Conservation (phyloP, 1,140 invertebrate genomes). For the Stenopsyche tienmushanensis region DNA sequence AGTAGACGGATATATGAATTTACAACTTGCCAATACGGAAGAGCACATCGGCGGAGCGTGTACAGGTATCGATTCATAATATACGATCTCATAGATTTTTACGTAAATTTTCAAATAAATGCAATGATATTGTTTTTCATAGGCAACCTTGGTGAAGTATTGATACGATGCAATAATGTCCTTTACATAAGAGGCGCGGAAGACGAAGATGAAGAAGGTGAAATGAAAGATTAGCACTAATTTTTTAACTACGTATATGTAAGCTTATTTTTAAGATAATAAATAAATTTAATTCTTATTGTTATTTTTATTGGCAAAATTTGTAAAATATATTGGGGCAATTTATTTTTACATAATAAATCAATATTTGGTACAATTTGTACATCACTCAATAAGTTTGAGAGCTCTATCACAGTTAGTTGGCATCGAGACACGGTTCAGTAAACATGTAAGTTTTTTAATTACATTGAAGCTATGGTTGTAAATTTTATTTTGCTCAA, state of each 20-base stretch:
- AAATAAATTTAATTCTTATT: no score
- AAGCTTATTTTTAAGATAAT: no score
- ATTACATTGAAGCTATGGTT: no score
- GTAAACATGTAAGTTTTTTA: no score
- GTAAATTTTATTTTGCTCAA: no score
- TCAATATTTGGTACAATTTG: no score
- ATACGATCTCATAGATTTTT: neutral
- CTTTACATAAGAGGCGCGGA: constrained; percentile 94
- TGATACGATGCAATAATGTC: constrained; percentile 98
- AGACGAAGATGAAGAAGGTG: constrained; percentile 96
- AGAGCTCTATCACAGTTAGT: no score
- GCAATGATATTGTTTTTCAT: constrained; percentile 38
- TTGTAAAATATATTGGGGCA: no score
- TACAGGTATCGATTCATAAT: constrained; percentile 61
- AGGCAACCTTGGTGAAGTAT: constrained; percentile 93
- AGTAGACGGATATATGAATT: constrained; percentile 99
- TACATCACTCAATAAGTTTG: no score
- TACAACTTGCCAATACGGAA: constrained; percentile 98
- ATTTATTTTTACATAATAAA: no score
- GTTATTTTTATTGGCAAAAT: no score
- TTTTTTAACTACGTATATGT: constrained; percentile 1
- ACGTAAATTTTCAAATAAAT: neutral
- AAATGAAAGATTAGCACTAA: constrained; percentile 84
- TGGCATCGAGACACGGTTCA: no score
- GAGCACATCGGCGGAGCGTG: constrained; percentile 91